Conservation (phyloP, 92 coral and sea anemone genomes). For the Zoanthus sociatus region DNA sequence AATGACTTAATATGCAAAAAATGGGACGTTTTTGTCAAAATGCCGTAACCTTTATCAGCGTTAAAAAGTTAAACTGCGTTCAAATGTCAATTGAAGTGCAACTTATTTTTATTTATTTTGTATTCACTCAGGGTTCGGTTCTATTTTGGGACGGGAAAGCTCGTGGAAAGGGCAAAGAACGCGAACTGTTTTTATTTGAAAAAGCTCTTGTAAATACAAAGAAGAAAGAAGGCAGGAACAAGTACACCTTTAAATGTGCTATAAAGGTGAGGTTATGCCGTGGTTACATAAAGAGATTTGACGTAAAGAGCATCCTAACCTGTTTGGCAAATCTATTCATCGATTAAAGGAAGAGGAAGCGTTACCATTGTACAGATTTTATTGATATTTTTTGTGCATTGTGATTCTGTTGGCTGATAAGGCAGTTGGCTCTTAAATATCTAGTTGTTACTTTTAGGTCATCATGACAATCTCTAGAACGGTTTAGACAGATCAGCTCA, state of each 20-base stretch:
- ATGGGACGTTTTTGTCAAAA: no score
- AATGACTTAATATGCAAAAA: no score
- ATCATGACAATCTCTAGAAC: not conserved
- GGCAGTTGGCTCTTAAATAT: not conserved
- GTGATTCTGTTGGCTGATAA: no score
- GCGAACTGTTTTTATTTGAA: slow-evolving; percentile 92
- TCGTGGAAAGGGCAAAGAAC: slow-evolving; percentile 96
- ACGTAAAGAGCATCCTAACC: not conserved
- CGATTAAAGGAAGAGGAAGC: no score
- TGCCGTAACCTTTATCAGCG: no score
- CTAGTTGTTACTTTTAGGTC: not conserved
- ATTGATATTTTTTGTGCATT: no score
- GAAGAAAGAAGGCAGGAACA: slow-evolving; percentile 86
- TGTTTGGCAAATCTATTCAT: no score
- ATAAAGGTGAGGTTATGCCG: slow-evolving; percentile 66
- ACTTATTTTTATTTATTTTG: not conserved
- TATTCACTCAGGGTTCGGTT: slow-evolving; percentile 75
- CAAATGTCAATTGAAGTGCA: not conserved
- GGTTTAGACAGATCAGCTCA: no score
- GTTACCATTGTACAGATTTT: no score
- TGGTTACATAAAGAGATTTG: not conserved
- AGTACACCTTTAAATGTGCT: slow-evolving; percentile 85
- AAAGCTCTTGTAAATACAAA: slow-evolving; percentile 95
- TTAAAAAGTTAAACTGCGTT: not conserved
- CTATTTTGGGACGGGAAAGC: slow-evolving; percentile 98